phyloP scores from a whole-genome alignment of 2,797 vertebrate genomes.

The Mormyrops attenuatus region DNA sequence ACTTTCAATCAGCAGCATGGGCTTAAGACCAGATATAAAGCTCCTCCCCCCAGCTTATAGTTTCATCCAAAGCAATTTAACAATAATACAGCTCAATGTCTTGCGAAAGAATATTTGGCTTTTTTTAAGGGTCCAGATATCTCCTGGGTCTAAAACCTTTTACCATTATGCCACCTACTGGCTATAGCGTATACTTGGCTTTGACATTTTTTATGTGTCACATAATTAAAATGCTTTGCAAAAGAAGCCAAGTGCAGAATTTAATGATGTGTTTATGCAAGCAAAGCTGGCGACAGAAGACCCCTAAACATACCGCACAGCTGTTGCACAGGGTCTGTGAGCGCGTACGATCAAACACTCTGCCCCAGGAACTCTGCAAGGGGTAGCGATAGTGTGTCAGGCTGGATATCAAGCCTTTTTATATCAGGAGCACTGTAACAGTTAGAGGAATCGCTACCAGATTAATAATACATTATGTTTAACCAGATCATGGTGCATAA shows the following conservation, averaged over 20 bases:
- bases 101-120: background rate
- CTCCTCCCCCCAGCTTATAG: background rate
- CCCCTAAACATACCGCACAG: constrained; percentile 4
- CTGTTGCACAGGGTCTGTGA: background rate
- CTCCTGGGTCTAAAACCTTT: background rate
- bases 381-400: background rate
- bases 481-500: background rate
- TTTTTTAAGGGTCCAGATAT: background rate
- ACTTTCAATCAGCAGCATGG: background rate
- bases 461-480: background rate
- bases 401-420: background rate
- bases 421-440: background rate
- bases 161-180: background rate
- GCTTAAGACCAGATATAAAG: background rate
- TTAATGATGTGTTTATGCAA: background rate
- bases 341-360: background rate
- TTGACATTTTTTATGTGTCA: background rate
- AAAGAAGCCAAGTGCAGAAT: background rate
- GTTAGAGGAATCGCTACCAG: background rate
- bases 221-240: background rate
- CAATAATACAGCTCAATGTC: background rate
- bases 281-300: background rate
- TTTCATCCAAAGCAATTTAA: background rate
- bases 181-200: background rate
- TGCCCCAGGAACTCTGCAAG: background rate